Conservation (phyloP, 2,797 vertebrate species). For the Betta splendens region DNA sequence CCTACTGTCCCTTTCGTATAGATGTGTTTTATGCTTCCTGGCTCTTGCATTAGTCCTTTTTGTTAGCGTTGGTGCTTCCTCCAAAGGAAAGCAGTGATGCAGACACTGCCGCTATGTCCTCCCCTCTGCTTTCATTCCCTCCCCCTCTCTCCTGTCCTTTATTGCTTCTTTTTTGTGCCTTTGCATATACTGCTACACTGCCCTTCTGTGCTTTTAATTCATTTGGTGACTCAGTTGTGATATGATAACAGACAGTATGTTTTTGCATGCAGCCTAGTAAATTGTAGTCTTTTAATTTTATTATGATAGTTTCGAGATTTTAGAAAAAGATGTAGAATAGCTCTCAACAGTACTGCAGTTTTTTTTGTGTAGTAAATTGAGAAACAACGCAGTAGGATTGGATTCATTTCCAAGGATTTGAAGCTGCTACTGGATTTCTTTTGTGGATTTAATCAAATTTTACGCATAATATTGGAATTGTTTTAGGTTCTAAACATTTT, state of each 20-base stretch:
- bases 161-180: slow-evolving; percentile 44
- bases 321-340: background rate
- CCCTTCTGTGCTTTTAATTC: slow-evolving; percentile 36
- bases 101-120: slow-evolving; percentile 43
- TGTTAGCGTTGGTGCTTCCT: slow-evolving; percentile 35
- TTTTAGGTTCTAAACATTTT: background rate
- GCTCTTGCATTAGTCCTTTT: slow-evolving; percentile 60
- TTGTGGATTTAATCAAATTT: background rate
- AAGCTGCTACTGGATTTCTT: slow-evolving; percentile 4
- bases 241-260: slow-evolving; percentile 17
- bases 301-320: background rate
- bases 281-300: no score
- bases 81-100: slow-evolving; percentile 72
- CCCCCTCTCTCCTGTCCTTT: slow-evolving; percentile 26
- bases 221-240: slow-evolving; percentile 41
- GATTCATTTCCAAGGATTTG: background rate
- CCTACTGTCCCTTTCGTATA: slow-evolving; percentile 33
- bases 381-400: background rate
- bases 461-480: no score
- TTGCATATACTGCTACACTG: slow-evolving; percentile 26
- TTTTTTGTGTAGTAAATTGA: background rate
- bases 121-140: slow-evolving; percentile 52
- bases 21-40: slow-evolving; percentile 41
- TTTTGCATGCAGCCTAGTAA: no score
- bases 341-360: background rate